phyloP scores from a whole-genome alignment of 2,888 invertebrate genomes.

The Drosophila rubida region DNA sequence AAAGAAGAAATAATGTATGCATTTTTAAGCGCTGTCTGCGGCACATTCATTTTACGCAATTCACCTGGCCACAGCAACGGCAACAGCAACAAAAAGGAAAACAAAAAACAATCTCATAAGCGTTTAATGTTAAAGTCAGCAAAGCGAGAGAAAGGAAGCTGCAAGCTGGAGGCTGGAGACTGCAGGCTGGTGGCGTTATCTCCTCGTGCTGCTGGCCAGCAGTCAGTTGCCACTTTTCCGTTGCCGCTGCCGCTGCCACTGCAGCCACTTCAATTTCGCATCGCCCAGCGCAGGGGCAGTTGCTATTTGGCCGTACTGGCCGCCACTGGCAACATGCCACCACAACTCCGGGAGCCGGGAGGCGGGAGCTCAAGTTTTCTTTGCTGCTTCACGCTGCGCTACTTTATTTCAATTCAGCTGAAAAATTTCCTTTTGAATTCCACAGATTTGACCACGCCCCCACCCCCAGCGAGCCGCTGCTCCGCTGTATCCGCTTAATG shows the following conservation, averaged over 20 bases:
- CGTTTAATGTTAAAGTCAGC: constrained; percentile 66
- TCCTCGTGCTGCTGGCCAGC: constrained; percentile 14
- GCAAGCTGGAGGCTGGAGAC: too few species aligned
- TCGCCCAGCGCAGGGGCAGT: constrained; percentile 6
- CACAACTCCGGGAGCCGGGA: constrained; percentile 17
- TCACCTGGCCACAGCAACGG: constrained; percentile 54
- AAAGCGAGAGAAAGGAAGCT: constrained; percentile 38
- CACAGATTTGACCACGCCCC: constrained; percentile 50
- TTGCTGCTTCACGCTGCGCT: constrained; percentile 40
- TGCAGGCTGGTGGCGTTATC: constrained; percentile 30
- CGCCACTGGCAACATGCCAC: background rate
- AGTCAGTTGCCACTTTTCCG: constrained; percentile 14
- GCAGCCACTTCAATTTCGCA: constrained; percentile 69
- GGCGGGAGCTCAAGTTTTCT: constrained; percentile 51
- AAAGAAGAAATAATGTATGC: constrained; percentile 57
- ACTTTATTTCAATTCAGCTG: constrained; percentile 58
- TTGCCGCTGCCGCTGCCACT: constrained; percentile 29
- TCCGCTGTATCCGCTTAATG: constrained; percentile 43
- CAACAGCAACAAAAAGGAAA: background rate
- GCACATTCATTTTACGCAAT: constrained; percentile 76
- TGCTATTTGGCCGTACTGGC: background rate
- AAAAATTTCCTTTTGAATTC: constrained; percentile 57
- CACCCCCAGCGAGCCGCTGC: constrained; percentile 1
- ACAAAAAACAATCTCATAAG: constrained; percentile 50
- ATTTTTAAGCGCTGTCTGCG: constrained; percentile 70